These are phyloP conservation scores for Plodia interpunctella DNA, from an alignment of 1,140 invertebrate genomes.

Conservation along the genomic window DNA sequence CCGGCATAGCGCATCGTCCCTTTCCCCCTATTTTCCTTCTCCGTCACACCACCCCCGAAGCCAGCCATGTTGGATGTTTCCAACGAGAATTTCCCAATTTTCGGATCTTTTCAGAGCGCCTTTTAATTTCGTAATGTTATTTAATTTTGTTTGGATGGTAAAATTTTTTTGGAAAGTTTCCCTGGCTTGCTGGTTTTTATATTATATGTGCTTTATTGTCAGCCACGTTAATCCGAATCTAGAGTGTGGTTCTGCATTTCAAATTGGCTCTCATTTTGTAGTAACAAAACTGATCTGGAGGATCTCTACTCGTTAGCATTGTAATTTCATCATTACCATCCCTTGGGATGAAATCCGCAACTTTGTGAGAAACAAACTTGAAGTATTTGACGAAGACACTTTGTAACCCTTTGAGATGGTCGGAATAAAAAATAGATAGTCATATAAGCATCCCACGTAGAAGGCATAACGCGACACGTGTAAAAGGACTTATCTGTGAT, in stretches of 20 bases:
- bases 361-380: neutral
- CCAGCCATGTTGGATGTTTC: slow-evolving; percentile 63
- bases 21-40: slow-evolving; percentile 60
- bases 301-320: slow-evolving; percentile 9
- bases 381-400: slow-evolving; percentile 16
- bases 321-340: slow-evolving; percentile 4
- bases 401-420: slow-evolving; percentile 25
- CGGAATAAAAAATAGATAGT: slow-evolving; percentile 23
- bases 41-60: slow-evolving; percentile 62
- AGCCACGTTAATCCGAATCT: slow-evolving; percentile 6
- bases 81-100: slow-evolving; percentile 66
- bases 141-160: slow-evolving; percentile 44
- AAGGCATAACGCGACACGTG: slow-evolving; percentile 51
- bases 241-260: neutral
- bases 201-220: slow-evolving; percentile 9
- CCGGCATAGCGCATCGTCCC: slow-evolving; percentile 68
- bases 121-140: slow-evolving; percentile 65
- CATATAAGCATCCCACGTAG: slow-evolving; percentile 40
- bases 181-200: slow-evolving; percentile 8
- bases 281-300: slow-evolving; percentile 5
- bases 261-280: slow-evolving; percentile 10
- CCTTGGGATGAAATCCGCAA: neutral
- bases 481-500: slow-evolving; percentile 47
- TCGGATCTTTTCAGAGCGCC: slow-evolving; percentile 65
- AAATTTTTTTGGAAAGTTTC: slow-evolving; percentile 23